Percentiles rank a stretch among this genome's conserved stretches.
Conservation (phyloP, 2,888 invertebrate species). For the Ormyrus nitidulus region DNA sequence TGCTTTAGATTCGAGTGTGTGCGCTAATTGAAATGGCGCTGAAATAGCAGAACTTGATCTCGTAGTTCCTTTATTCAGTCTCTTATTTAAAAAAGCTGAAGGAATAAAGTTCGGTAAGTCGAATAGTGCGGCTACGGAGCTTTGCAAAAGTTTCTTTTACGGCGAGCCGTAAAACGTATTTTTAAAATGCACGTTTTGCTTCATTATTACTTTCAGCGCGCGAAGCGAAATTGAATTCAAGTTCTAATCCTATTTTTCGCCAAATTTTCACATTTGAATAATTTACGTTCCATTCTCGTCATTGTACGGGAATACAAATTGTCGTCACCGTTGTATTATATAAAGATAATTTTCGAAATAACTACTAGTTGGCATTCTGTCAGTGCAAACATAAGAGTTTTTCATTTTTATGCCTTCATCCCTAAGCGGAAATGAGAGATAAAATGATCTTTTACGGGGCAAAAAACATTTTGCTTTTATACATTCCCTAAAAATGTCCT, state of each 20-base stretch:
- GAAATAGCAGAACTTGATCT: conserved; percentile 2
- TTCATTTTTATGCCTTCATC: too few relatives aligned
- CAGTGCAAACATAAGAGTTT: too few relatives aligned
- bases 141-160: conserved; percentile 24
- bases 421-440: too few relatives aligned
- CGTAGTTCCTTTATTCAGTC: not conserved
- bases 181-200: conserved; percentile 14
- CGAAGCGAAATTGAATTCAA: conserved; percentile 11
- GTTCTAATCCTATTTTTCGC: not conserved
- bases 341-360: too few relatives aligned
- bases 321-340: too few relatives aligned
- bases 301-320: too few relatives aligned
- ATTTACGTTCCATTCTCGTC: not conserved
- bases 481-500: too few relatives aligned
- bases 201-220: conserved; percentile 12
- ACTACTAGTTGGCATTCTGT: too few relatives aligned
- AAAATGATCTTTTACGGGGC: too few relatives aligned
- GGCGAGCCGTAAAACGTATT: conserved; percentile 2
- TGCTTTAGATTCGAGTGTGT: conserved; percentile 1
- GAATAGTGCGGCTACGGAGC: not conserved
- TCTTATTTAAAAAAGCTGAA: conserved; percentile 11
- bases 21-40: conserved; percentile 34
- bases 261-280: conserved; percentile 22
- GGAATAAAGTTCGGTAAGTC: not conserved
- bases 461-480: too few relatives aligned